Base-by-base conservation (phyloP, 2,888 invertebrate species). In the Conops quadrifasciatus region DNA sequence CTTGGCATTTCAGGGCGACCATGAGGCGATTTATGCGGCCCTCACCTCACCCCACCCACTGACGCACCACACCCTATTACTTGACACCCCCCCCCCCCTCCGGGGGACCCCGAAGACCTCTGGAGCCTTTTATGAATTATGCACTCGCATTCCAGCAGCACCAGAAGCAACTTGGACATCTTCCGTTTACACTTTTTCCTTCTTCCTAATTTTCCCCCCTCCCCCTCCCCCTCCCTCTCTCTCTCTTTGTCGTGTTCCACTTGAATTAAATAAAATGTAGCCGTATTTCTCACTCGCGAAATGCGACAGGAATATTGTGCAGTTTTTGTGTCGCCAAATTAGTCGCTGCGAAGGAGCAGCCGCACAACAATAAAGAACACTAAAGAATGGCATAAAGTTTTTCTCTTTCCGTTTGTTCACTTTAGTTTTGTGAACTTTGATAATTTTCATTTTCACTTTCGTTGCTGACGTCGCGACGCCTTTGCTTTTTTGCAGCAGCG, bases 381-480 rank as follows among this genome's bases (percentile, higher is more conserved):
- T 53, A 51, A 67, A 56, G 51, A 63, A 58, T 24, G 49, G 51
- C 53, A 43, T 45, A 58, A 24, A 67, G 36, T 53, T 53, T 47
- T 64, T 49, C 45, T 13, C 26, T 21, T 28, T 16, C 45, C 21
- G 24, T 64, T 60, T 28, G 7, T 64, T 47, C 21, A 26, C n/a
- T 24, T 2, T 26, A 26, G 1, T 15, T 15, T 26, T 26, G 56
- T 24, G 26, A 80, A 79, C 80, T 82, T 79, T 77, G 81, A 80
- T 81, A 82, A 81, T 36, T 36, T 9, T 16, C 28, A 3, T 82
- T 81, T 82, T 76, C 80, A 80, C 77, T 80, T 68, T 65, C 30
- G 4, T 49, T 36, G 30, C 51, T 47, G 51, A 13, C 30, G 56
- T n/a, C 56, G 36, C 24, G 16, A 28, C 49, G 56, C 5, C 28